Base-by-base conservation (phyloP, 2,888 invertebrate genomes). In the Drosophila paramelanica region DNA sequence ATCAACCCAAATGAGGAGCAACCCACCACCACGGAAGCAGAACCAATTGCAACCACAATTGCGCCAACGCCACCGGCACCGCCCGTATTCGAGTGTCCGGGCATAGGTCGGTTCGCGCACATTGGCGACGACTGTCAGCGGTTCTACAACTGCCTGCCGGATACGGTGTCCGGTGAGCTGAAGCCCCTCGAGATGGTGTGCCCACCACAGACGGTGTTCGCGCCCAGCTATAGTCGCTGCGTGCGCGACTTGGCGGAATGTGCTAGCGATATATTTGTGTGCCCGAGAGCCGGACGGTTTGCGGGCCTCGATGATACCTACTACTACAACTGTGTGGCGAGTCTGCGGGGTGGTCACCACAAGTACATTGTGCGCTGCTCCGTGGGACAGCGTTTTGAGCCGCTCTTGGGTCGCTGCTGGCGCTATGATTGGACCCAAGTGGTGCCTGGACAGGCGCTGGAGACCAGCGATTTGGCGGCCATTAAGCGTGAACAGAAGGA, bases 351-450 rank as follows among this genome's bases (percentile, higher is more conserved):
- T 1, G 88, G 81, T 5, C 89, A 70, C 61, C 80, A 81, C 50
- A 81, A 90, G 57, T 90, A 88, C 52, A 80, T 87, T 43, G 77
- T 90, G 11, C 74, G 88, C 11, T 90, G 90, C 66, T 80, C 79
- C 2, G 51, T 38, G 0, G 87, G 89, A 1, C 73, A 89, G 65
- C 53, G 81, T 3, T 90, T 74, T 50, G 75, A 87, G 33, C 74
- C 83, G 0, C 4, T 68, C n/a, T 33, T 90, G 13, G 78, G 81
- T 0, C 66, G 85, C 3, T 86, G 85, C 62, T 89, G 81, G 88
- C 80, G 88, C 4, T 79, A 79, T 17, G 85, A 86, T 33, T 86
- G 88, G 88, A 62, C 75, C 0, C 73, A 65, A 25, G 43, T 67
- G 6, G 25, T 51, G 42, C 66, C 76, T 1, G 84, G 66, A 3